Evolutionary conservation across 2,113 vertebrate species (phyloP), one percentile per base, ranked within the genome.

Genomic region (Dunckerocampus dactyliophorus): DNA sequence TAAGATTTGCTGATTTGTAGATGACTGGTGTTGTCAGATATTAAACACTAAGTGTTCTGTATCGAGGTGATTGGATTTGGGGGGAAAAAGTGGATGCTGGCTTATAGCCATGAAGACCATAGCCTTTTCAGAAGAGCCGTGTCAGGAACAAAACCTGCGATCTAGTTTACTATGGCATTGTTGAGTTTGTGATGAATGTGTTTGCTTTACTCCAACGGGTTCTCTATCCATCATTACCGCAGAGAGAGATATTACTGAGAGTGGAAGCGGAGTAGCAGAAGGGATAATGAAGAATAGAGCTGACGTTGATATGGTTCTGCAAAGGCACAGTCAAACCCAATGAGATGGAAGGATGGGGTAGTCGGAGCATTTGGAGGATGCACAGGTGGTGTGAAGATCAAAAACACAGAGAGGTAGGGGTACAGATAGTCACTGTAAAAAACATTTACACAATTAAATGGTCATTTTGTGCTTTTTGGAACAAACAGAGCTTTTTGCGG

Each of bases 181-280:
- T 71, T 76, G 75, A 82, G 67, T 63, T 47, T 72, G 66, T 87
- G 82, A 87, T 82, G 75, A 74, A 87, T 85, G 83, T n/a, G 69
- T 67, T 65, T 46, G 72, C 67, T 65, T 58, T 62, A 65, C 71
- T 49, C 21, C 65, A 53, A 39, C 76, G 22, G 54, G 37, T 60
- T 63, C 70, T 50, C 64, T 58, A 88, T 88, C 82, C 72, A 85
- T 88, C 83, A 88, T 70, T 63, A 60, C 65, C 8, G 54, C 64
- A 24, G 49, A 8, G 67, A 71, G 68, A 69, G 70, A 75, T 81
- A 82, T 82, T 82, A 85, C 74, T 65, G 47, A 59, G 63, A 65
- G 76, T 72, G 62, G 62, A 68, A 69, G 76, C 73, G 76, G 72
- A 52, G 19, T 31, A 46, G 58, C 47, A 62, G 52, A 20, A 39